Evolutionary conservation across 2,113 vertebrate species (phyloP).

Genomic region (Nothobranchius kuhntae): DNA sequence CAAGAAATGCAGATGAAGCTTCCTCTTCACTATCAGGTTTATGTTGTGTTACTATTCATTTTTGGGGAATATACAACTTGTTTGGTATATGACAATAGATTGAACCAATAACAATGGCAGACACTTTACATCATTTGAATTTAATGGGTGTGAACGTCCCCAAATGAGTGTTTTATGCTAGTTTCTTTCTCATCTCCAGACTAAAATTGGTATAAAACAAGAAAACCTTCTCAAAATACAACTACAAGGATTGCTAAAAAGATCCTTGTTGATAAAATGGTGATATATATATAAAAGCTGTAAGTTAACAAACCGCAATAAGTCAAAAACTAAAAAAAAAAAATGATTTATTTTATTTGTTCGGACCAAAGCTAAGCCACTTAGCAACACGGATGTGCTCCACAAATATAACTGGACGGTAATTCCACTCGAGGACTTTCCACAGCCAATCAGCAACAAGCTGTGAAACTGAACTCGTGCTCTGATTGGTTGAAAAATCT

Average conservation of each 20-base stretch:
- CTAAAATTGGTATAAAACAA: not conserved
- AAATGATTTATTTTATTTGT: too few relatives aligned
- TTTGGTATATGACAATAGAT: too few relatives aligned
- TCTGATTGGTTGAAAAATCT: constrained; percentile 69
- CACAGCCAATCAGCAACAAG: constrained; percentile 56
- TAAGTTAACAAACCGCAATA: too few relatives aligned
- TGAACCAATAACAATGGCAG: not conserved
- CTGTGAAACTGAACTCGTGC: not conserved
- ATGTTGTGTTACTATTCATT: too few relatives aligned
- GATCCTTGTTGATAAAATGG: not conserved
- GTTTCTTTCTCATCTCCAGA: too few relatives aligned
- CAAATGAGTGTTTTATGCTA: not conserved
- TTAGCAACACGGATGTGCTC: constrained; percentile 57
- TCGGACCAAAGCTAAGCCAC: not conserved
- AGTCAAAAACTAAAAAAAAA: too few relatives aligned
- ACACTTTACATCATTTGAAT: not conserved
- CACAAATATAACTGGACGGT: constrained; percentile 47
- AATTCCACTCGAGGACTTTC: constrained; percentile 1
- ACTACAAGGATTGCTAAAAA: not conserved
- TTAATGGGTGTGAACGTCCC: not conserved
- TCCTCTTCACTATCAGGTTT: constrained; percentile 3
- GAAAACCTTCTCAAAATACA: not conserved
- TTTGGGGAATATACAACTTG: too few relatives aligned
- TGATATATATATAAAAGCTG: too few relatives aligned
- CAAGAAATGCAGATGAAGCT: not conserved